These are phyloP conservation scores for Montipora capitata DNA, from an alignment of 92 coral and sea anemone species.

Conservation along the genomic window DNA sequence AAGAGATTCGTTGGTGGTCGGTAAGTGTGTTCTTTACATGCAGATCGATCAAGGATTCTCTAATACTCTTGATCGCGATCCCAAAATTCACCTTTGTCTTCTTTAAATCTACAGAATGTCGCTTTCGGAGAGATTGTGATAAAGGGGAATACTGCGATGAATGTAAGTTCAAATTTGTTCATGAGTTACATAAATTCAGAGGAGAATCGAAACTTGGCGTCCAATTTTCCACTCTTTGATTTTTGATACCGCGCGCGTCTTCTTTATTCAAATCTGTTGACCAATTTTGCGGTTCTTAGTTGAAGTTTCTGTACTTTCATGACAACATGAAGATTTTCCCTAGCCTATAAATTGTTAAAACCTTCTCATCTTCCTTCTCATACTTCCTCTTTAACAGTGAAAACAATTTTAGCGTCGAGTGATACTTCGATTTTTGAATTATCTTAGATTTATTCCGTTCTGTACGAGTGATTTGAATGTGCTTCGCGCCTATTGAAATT, in stretches of 20 bases:
- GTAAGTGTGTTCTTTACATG: constrained; percentile 62
- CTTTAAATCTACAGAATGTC: constrained; percentile 25
- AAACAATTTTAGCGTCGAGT: not conserved
- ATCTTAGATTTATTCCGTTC: constrained; percentile 9
- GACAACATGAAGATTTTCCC: not conserved
- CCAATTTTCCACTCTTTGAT: constrained; percentile 4
- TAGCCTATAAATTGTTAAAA: not conserved
- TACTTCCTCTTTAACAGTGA: too few species aligned
- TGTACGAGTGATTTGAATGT: constrained; percentile 11
- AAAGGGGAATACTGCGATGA: constrained; percentile 69
- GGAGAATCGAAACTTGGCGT: not conserved
- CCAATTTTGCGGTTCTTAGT: constrained; percentile 7
- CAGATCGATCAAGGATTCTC: constrained; percentile 14
- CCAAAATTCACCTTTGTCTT: not conserved
- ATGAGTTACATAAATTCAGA: not conserved
- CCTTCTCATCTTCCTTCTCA: too few species aligned
- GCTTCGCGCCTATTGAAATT: constrained; percentile 37
- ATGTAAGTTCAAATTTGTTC: constrained; percentile 39
- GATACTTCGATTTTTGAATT: not conserved
- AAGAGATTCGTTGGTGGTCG: constrained; percentile 77
- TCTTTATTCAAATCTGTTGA: not conserved
- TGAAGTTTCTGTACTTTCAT: not conserved
- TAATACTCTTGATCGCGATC: constrained; percentile 21
- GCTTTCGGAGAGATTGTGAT: constrained; percentile 45
- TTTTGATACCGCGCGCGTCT: not conserved